Evolutionary conservation across 2,113 vertebrate species (phyloP).

Genomic region (Choloepus hoffmanni): DNA sequence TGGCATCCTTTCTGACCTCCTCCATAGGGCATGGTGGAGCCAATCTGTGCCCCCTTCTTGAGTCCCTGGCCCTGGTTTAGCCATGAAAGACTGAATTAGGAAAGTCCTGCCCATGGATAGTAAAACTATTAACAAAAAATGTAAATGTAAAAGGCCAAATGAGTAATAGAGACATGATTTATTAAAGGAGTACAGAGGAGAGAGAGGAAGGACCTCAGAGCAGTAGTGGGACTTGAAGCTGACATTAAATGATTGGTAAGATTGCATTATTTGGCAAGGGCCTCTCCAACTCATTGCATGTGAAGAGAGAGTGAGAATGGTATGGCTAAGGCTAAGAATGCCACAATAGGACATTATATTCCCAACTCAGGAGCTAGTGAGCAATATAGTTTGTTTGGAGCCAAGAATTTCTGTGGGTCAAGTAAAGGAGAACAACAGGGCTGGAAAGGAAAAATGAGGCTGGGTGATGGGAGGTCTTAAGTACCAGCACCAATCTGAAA

Average conservation of each 20-base stretch:
- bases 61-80: too few species aligned
- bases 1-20: too few species aligned
- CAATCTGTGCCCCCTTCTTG: too few species aligned
- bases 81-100: too few species aligned
- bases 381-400: neutral
- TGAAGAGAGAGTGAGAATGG: neutral
- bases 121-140: conserved; percentile 12
- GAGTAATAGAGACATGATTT: neutral
- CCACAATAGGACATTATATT: neutral
- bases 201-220: neutral
- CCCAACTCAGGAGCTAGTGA: neutral
- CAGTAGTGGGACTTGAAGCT: neutral
- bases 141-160: neutral
- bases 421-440: neutral
- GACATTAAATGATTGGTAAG: neutral
- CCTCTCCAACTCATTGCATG: neutral
- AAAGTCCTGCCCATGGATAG: neutral
- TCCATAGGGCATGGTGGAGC: too few species aligned
- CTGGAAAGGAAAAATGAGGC: neutral
- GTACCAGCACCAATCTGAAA: neutral
- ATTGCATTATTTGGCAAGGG: neutral
- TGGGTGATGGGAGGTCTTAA: neutral
- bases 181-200: neutral
- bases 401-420: neutral
- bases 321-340: neutral